Base-by-base conservation (phyloP, 2,797 vertebrate species). In the Lagocephalus sceleratus region DNA sequence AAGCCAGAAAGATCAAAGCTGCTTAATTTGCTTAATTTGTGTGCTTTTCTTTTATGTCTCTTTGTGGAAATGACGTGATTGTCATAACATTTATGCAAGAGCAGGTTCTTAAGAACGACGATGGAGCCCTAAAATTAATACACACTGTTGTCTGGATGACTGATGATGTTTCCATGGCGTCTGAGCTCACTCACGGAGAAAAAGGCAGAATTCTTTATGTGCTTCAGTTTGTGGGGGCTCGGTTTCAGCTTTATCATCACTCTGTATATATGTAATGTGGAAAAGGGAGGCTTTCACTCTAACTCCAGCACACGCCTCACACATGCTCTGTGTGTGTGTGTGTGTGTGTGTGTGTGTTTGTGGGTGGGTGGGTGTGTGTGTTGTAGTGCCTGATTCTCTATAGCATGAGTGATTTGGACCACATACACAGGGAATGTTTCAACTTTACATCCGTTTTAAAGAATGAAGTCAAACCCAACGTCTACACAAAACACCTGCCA, bases 31-130 rank as follows among this genome's bases (percentile, higher is more conserved):
- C n/a, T n/a, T n/a, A 3, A 14, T 35, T 14, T 35, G 8, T 35
- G 32, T 35, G 11, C 32, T 3, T 25, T 25, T 25, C 4, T 25
- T 25, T 25, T 25, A 25, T 63, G 62, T 52, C 35, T 62, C 66
- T 61, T 54, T 59, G 57, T 2, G 40, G 76, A 82, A 72, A 83
- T 66, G 43, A 51, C 40, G 23, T 0, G 4, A 20, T 20, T 85
- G 75, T 86, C 85, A 81, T 63, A 84, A 86, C 71, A 82, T 87
- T 85, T 79, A 54, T 45, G 48, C 40, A 60, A 38, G 19, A 57
- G 69, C 68, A 72, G 61, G 40, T 79, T 74, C 69, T 20, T 15
- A 65, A 65, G 63, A 81, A 54, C 23, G 60, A 80, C 73, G 62
- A 56, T 57, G 57, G 60, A 57, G 52, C 58, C 63, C 26, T 11